These are phyloP conservation scores for Paracanthobrama guichenoti DNA, from an alignment of 2,113 vertebrate species.

Conservation along the genomic window DNA sequence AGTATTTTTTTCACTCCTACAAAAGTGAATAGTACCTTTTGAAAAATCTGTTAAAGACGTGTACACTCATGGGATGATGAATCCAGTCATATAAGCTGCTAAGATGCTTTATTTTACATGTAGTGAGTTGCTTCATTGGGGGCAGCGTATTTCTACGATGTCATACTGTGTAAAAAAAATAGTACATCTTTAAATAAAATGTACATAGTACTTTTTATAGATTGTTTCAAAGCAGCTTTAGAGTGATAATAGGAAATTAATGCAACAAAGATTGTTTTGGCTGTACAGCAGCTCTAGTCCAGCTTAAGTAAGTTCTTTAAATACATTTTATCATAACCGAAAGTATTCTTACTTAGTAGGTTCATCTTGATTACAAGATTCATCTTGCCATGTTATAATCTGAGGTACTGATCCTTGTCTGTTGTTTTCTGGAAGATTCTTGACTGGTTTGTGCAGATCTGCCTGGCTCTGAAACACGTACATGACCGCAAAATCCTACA, in stretches of 20 bases:
- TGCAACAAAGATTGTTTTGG: too few species aligned
- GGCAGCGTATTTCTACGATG: not conserved
- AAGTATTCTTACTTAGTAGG: not conserved
- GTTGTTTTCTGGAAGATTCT: constrained; percentile 79
- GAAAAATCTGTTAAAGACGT: too few species aligned
- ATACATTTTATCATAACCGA: not conserved
- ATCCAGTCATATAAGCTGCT: too few species aligned
- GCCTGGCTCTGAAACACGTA: constrained; percentile 94
- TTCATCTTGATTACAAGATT: not conserved
- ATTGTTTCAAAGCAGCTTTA: too few species aligned
- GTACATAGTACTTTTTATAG: too few species aligned
- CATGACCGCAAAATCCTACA: constrained; percentile 97
- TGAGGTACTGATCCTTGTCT: not conserved
- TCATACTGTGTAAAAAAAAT: not conserved
- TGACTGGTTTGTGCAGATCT: constrained; percentile 98
- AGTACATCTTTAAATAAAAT: not conserved
- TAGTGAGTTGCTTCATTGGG: too few species aligned
- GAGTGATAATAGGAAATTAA: too few species aligned
- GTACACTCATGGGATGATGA: too few species aligned
- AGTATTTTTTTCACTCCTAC: not conserved
- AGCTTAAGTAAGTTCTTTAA: not conserved
- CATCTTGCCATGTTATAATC: not conserved
- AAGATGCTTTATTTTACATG: too few species aligned
- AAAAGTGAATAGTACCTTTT: too few species aligned
- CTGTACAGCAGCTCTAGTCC: too few species aligned